Evolutionary conservation across 2,888 invertebrate genomes (phyloP).

Genomic region (Oxystoma pomonae): DNA sequence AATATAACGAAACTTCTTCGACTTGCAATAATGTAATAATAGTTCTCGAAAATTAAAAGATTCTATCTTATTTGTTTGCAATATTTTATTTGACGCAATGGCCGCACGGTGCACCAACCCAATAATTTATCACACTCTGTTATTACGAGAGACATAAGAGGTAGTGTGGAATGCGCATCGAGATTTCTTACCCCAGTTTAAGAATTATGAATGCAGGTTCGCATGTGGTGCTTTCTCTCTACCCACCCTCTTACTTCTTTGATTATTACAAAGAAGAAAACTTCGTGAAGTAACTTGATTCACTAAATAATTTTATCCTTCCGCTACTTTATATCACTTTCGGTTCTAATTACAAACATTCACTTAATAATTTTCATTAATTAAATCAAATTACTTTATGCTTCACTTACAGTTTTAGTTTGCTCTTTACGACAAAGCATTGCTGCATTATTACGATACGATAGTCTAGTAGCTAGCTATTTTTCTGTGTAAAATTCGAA

Average conservation of each 20-base stretch:
- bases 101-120: not conserved
- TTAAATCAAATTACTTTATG: conserved; percentile 34
- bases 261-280: conserved; percentile 26
- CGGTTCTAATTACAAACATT: conserved; percentile 33
- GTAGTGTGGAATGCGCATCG: too few relatives aligned
- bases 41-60: conserved; percentile 14
- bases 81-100: conserved; percentile 18
- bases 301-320: conserved; percentile 30
- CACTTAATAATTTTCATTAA: conserved; percentile 32
- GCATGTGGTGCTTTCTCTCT: too few relatives aligned
- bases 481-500: too few relatives aligned
- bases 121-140: conserved; percentile 10
- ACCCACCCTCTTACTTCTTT: too few relatives aligned
- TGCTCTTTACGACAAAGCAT: not conserved
- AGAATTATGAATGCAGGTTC: too few relatives aligned
- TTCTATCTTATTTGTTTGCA: conserved; percentile 12
- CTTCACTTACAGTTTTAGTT: conserved; percentile 29
- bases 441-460: too few relatives aligned
- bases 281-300: conserved; percentile 19
- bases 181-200: conserved; percentile 18
- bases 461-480: too few relatives aligned
- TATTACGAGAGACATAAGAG: too few relatives aligned
- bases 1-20: not conserved
- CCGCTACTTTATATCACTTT: conserved; percentile 32
- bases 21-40: conserved; percentile 12